A percentile compares a stretch with the other conserved stretches of the same genome.
phyloP scores from a whole-genome alignment of 2,888 invertebrate genomes.

The Dolomedes plantarius region DNA sequence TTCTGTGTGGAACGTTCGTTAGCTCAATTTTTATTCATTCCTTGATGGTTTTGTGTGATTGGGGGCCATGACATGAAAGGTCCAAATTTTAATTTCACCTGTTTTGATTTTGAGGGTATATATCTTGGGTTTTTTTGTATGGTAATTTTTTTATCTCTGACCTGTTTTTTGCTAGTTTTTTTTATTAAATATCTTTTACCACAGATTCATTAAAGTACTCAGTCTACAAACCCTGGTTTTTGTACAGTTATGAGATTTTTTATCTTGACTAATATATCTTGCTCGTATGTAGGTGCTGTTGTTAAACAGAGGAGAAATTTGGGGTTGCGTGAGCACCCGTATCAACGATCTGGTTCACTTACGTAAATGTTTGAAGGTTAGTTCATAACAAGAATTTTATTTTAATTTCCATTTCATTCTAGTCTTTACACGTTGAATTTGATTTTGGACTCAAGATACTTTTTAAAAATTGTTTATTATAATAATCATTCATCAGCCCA shows the following conservation, averaged over 20 bases:
- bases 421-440: constrained; percentile 27
- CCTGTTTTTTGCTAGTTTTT: neutral
- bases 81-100: neutral
- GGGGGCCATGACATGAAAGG: neutral
- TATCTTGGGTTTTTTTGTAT: neutral
- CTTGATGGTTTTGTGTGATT: neutral
- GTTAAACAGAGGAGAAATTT: constrained; percentile 88
- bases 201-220: neutral
- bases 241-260: constrained; percentile 5
- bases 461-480: neutral
- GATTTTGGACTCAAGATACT: neutral
- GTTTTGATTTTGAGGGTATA: neutral
- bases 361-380: constrained; percentile 77
- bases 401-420: constrained; percentile 46
- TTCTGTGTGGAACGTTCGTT: neutral
- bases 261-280: constrained; percentile 47
- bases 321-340: constrained; percentile 97
- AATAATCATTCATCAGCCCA: neutral
- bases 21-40: constrained; percentile 15
- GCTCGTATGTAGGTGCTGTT: constrained; percentile 84
- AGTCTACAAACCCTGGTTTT: constrained; percentile 46
- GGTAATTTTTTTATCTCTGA: neutral
- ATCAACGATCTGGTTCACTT: constrained; percentile 95
- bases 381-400: constrained; percentile 41
- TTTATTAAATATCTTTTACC: neutral